A percentile compares a stretch with the other conserved stretches of the same genome.
phyloP scores from a whole-genome alignment of 2,888 invertebrate genomes.

The Troides aeacus region DNA sequence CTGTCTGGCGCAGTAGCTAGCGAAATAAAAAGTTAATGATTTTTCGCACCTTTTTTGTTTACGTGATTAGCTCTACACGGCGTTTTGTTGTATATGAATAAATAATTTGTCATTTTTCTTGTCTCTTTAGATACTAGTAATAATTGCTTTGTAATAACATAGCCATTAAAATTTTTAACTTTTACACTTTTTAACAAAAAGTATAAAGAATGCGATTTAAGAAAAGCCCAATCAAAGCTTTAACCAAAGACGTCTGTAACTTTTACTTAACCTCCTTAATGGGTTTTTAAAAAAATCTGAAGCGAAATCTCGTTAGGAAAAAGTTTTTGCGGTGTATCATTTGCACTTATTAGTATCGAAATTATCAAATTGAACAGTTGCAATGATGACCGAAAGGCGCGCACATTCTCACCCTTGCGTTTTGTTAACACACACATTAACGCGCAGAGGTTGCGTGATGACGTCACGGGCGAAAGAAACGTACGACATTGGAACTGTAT shows the following conservation, averaged over 20 bases:
- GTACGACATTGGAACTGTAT: conserved; percentile 29
- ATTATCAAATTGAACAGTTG: conserved; percentile 40
- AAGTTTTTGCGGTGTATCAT: background rate
- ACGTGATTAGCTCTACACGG: too few species aligned
- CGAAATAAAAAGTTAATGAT: too few species aligned
- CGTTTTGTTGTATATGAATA: too few species aligned
- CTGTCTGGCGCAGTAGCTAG: too few species aligned
- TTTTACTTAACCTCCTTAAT: background rate
- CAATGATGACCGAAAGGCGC: conserved; percentile 44
- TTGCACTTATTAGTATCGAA: conserved; percentile 27
- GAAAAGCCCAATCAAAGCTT: background rate
- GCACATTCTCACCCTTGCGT: conserved; percentile 44
- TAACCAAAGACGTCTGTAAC: background rate
- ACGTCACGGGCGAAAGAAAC: conserved; percentile 68
- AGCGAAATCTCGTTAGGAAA: background rate
- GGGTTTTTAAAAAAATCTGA: background rate
- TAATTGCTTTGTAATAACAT: background rate
- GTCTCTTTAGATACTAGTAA: too few species aligned
- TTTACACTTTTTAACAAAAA: background rate
- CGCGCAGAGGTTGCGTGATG: conserved; percentile 61
- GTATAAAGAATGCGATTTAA: background rate
- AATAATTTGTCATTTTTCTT: too few species aligned
- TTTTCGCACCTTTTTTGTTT: too few species aligned
- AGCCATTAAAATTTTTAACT: background rate
- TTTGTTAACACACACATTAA: conserved; percentile 52